Evolutionary conservation across 1,140 invertebrate species (phyloP).

Genomic region (Drosophila pachea): DNA sequence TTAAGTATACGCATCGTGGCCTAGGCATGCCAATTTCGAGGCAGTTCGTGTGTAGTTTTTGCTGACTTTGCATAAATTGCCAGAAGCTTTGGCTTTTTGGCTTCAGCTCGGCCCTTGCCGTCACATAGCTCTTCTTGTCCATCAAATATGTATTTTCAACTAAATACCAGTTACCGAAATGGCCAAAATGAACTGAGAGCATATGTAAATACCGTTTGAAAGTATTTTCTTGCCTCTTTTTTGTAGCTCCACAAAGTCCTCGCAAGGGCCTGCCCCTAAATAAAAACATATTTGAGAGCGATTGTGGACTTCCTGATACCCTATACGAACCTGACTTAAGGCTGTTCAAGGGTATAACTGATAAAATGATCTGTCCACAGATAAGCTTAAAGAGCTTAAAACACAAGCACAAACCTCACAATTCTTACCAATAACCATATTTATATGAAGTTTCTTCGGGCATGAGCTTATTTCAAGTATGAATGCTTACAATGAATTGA

Average conservation of each 20-base stretch:
- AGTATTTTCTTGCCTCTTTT: constrained; percentile 28
- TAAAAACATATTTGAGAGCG: not conserved
- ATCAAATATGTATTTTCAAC: constrained; percentile 48
- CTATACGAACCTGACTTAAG: not conserved
- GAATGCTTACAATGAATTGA: no score
- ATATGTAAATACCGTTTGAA: constrained; percentile 70
- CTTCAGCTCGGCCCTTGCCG: constrained; percentile 2
- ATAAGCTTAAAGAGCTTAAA: no score
- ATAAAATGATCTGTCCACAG: no score
- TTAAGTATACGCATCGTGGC: constrained; percentile 66
- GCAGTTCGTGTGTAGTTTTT: constrained; percentile 49
- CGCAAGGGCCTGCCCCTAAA: not conserved
- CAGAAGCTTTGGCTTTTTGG: constrained; percentile 35
- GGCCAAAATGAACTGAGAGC: constrained; percentile 46
- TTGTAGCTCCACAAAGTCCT: not conserved
- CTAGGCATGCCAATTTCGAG: constrained; percentile 49
- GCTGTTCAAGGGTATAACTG: not conserved
- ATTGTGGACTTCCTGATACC: not conserved
- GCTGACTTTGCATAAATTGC: constrained; percentile 73
- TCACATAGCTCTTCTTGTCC: constrained; percentile 14
- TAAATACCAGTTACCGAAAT: constrained; percentile 55
- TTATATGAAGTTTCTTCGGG: no score
- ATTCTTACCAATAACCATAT: no score
- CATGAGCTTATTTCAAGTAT: no score
- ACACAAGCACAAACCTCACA: no score